Percentiles rank a stretch among this genome's conserved stretches.
Conservation (phyloP, 2,797 vertebrate genomes). For the Poeciliopsis paucimaculata region DNA sequence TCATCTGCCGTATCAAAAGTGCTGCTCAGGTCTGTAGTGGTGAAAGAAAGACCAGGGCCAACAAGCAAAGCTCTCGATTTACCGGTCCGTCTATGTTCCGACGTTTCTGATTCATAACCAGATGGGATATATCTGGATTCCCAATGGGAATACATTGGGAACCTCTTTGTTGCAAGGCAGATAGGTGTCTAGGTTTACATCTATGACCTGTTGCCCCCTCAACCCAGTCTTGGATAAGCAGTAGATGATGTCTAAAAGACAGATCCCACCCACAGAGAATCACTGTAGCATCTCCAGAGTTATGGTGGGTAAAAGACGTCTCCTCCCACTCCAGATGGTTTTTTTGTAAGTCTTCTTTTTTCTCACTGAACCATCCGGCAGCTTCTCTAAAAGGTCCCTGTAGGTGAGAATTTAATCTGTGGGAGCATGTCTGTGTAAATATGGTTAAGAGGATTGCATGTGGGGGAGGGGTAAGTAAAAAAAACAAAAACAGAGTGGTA, state of each 20-base stretch:
- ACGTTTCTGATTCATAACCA: too few species aligned
- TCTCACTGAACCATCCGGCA: constrained; percentile 16
- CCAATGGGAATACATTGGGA: too few species aligned
- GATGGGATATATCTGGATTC: background rate
- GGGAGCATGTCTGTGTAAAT: constrained; percentile 30
- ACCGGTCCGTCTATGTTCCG: background rate
- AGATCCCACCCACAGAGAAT: too few species aligned
- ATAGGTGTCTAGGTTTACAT: background rate
- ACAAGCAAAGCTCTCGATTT: background rate
- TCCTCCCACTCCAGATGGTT: background rate
- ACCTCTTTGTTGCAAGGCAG: background rate
- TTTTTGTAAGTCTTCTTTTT: background rate
- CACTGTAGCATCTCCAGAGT: background rate
- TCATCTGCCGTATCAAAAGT: background rate
- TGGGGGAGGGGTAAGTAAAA: constrained; percentile 15
- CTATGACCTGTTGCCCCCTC: too few species aligned
- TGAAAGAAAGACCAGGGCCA: background rate
- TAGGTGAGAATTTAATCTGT: constrained; percentile 42
- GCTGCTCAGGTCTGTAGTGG: background rate
- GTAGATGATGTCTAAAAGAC: background rate
- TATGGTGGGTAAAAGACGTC: background rate
- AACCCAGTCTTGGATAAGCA: background rate
- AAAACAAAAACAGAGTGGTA: constrained; percentile 11
- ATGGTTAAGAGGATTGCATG: constrained; percentile 45
- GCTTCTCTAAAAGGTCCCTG: constrained; percentile 36